Percentiles rank a stretch among this genome's conserved stretches.
These are phyloP conservation scores for Astreopora myriophthalma DNA, from an alignment of 64 coral and sea anemone species.

Conservation along the genomic window DNA sequence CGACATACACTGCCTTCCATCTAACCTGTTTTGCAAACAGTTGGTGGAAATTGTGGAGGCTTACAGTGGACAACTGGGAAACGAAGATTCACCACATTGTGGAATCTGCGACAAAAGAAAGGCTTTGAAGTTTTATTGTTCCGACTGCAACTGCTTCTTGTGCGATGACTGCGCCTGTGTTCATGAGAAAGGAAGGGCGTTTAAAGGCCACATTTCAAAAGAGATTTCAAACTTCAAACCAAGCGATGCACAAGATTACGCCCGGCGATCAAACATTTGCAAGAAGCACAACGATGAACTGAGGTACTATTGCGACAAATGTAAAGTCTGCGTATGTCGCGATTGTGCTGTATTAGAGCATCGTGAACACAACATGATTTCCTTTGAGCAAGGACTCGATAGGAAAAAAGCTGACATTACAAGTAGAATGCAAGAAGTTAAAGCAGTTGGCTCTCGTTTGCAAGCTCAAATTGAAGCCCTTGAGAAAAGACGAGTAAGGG, in stretches of 20 bases:
- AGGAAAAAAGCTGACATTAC: neutral
- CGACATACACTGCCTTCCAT: slow-evolving; percentile 36
- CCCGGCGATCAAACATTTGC: neutral
- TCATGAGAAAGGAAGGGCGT: neutral
- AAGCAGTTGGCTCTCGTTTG: neutral
- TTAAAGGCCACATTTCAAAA: neutral
- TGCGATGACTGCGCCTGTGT: neutral
- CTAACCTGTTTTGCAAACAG: slow-evolving; percentile 33
- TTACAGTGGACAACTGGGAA: slow-evolving; percentile 53
- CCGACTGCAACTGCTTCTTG: neutral
- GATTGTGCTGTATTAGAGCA: slow-evolving; percentile 4
- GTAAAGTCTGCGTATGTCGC: neutral
- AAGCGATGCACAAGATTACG: neutral
- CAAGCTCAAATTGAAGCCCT: neutral
- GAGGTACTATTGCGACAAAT: neutral
- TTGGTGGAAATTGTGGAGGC: slow-evolving; percentile 64
- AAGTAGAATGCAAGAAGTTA: neutral
- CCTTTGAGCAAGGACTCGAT: neutral
- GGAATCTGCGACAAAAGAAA: neutral
- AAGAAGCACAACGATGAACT: neutral
- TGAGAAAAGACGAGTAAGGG: neutral
- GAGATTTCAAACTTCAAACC: neutral
- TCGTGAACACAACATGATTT: neutral
- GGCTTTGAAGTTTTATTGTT: neutral
- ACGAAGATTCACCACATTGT: slow-evolving; percentile 11